These are phyloP conservation scores for Oreonectes daqikongensis DNA, from an alignment of 2,797 vertebrate species.

Conservation along the genomic window DNA sequence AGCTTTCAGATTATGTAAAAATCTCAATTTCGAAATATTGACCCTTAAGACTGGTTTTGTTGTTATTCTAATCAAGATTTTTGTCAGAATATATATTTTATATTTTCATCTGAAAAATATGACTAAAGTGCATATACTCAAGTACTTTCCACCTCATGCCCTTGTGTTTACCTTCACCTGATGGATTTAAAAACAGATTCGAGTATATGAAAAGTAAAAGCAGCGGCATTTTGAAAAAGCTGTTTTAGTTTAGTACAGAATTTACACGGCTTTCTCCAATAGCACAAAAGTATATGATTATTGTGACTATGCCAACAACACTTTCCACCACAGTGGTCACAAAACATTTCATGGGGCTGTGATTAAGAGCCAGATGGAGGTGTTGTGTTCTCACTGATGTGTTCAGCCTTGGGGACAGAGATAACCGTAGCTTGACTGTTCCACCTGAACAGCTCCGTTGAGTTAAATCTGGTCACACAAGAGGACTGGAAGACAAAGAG, in stretches of 20 bases:
- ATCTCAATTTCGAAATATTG: too few species aligned
- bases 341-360: conserved; percentile 19
- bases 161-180: conserved; percentile 4
- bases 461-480: conserved; percentile 16
- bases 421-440: conserved; percentile 24
- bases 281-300: conserved; percentile 18
- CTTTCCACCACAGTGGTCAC: conserved; percentile 21
- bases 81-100: too few species aligned
- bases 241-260: conserved; percentile 1
- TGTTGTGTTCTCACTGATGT: conserved; percentile 21
- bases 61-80: too few species aligned
- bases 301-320: conserved; percentile 17
- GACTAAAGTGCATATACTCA: not conserved
- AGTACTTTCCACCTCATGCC: not conserved
- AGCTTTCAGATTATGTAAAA: too few species aligned
- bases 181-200: not conserved
- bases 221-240: conserved; percentile 1
- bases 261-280: not conserved
- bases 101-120: too few species aligned
- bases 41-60: too few species aligned
- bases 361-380: conserved; percentile 34
- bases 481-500: conserved; percentile 17
- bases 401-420: conserved; percentile 30
- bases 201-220: not conserved
- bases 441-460: conserved; percentile 19